These are phyloP conservation scores for Tachysurus vachellii DNA, from an alignment of 2,113 vertebrate species.

Conservation along the genomic window DNA sequence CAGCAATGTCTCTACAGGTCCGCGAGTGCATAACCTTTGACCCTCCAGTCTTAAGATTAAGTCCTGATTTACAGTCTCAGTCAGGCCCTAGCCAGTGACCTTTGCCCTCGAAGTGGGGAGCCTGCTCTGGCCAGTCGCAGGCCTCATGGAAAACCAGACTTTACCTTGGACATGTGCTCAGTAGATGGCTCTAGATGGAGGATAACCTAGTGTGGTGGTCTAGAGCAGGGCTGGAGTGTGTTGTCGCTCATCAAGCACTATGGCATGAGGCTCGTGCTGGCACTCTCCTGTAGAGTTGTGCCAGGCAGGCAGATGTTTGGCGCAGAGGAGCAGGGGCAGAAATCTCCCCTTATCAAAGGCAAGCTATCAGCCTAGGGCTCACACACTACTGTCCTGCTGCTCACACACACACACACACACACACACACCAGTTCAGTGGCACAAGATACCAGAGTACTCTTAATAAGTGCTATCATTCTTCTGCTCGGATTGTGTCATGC, in stretches of 20 bases:
- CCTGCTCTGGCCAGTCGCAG: conserved; percentile 14
- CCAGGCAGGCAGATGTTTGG: conserved; percentile 52
- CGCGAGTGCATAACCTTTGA: conserved; percentile 35
- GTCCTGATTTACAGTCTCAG: conserved; percentile 52
- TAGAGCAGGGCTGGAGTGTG: neutral
- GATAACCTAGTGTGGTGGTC: neutral
- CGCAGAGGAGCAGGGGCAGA: conserved; percentile 26
- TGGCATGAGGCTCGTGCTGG: conserved; percentile 25
- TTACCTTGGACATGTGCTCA: no score
- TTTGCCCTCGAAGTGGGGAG: neutral
- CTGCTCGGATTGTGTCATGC: neutral
- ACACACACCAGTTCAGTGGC: neutral
- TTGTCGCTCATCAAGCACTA: neutral
- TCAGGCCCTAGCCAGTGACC: conserved; percentile 20
- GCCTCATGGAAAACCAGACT: neutral
- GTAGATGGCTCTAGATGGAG: neutral
- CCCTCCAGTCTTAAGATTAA: conserved; percentile 28
- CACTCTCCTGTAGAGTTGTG: conserved; percentile 26
- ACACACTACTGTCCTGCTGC: conserved; percentile 1
- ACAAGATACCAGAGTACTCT: neutral
- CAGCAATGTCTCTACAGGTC: conserved; percentile 41
- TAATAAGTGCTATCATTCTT: conserved; percentile 1
- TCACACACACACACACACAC: neutral
- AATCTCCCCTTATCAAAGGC: conserved; percentile 38
- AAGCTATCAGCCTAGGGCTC: conserved; percentile 32